A percentile compares a stretch with the other conserved stretches of the same genome.
Conservation (phyloP, 1,140 invertebrate species). For the Steinernema khuongi region DNA sequence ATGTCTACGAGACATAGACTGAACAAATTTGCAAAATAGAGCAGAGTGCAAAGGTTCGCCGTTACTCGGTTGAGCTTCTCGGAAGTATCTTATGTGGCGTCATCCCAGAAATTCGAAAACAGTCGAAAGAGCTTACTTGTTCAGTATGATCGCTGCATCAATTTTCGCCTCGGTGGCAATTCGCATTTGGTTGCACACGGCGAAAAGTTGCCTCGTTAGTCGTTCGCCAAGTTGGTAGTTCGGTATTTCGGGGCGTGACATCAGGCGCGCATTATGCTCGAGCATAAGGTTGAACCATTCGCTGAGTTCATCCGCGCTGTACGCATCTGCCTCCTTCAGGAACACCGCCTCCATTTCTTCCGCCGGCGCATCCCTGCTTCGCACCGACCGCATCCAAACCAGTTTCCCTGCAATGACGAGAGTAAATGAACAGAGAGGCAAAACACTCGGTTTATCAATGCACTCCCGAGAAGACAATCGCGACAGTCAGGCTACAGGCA, state of each 20-base stretch:
- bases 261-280: background rate
- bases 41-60: too few species aligned
- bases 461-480: too few species aligned
- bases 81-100: too few species aligned
- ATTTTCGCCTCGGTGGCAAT: background rate
- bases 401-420: too few species aligned
- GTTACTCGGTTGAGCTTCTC: too few species aligned
- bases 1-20: too few species aligned
- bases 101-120: too few species aligned
- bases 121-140: background rate
- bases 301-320: background rate
- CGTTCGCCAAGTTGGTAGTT: background rate
- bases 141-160: background rate
- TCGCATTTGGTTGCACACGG: background rate
- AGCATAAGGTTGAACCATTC: constrained; percentile 3
- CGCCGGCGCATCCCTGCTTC: too few species aligned
- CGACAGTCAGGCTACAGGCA: too few species aligned
- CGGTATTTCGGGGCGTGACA: background rate
- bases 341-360: background rate
- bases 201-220: background rate
- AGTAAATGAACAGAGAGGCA: too few species aligned
- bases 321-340: background rate
- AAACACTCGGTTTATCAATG: too few species aligned
- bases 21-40: background rate
- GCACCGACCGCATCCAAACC: too few species aligned